A percentile compares a stretch with the other conserved stretches of the same genome.
These are phyloP conservation scores for Aspidapion aeneum DNA, from an alignment of 2,888 invertebrate species.

Conservation along the genomic window DNA sequence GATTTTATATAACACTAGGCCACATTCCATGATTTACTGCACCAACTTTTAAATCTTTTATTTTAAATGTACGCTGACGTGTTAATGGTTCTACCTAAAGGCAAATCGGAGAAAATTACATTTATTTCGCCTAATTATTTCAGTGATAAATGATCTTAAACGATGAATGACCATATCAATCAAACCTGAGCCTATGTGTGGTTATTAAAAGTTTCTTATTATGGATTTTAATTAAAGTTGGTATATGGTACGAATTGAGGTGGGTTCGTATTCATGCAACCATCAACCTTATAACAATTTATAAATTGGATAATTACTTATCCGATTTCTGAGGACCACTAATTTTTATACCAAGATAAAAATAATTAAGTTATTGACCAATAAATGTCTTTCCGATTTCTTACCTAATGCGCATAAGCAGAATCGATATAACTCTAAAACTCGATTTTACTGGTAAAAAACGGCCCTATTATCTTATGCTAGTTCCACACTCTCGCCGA, in stretches of 20 bases:
- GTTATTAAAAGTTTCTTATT: background rate
- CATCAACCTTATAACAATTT: background rate
- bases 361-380: background rate
- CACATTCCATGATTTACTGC: background rate
- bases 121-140: constrained; percentile 28
- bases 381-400: no score
- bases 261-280: background rate
- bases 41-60: background rate
- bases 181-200: constrained; percentile 13
- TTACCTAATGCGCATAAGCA: no score
- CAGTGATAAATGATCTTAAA: constrained; percentile 27
- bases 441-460: no score
- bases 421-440: no score
- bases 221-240: constrained; percentile 5
- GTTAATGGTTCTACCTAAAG: constrained; percentile 21
- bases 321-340: background rate
- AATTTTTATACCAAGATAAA: background rate
- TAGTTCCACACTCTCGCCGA: no score
- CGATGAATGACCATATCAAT: constrained; percentile 27
- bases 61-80: constrained; percentile 21
- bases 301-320: background rate
- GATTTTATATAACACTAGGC: no score
- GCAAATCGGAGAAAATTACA: constrained; percentile 25
- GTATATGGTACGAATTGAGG: background rate
- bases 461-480: no score